These are phyloP conservation scores for Neoaliturus tenellus DNA, from an alignment of 2,888 invertebrate genomes.

Conservation along the genomic window DNA sequence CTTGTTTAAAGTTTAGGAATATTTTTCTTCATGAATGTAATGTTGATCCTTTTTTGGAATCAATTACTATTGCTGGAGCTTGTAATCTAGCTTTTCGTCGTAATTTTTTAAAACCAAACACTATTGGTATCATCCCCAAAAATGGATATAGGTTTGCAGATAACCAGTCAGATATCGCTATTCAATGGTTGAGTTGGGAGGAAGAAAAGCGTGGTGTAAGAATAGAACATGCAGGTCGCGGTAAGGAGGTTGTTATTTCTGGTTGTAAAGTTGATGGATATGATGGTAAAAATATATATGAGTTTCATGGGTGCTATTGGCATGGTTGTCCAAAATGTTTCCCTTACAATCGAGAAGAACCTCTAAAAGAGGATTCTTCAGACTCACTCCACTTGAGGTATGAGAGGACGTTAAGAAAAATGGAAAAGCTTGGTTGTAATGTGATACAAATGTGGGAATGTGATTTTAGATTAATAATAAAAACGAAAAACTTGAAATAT, in stretches of 20 bases:
- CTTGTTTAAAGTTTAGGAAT: constrained; percentile 67
- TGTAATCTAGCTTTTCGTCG: constrained; percentile 63
- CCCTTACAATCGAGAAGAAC: constrained; percentile 23
- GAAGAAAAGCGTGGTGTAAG: constrained; percentile 58
- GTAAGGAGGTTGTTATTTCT: constrained; percentile 58
- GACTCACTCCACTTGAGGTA: constrained; percentile 43
- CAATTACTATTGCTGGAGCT: constrained; percentile 65
- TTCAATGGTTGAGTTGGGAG: constrained; percentile 64
- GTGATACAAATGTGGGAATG: constrained; percentile 61
- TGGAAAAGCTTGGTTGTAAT: not conserved
- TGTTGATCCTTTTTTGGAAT: constrained; percentile 67
- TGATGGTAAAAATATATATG: constrained; percentile 58
- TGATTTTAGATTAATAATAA: constrained; percentile 33
- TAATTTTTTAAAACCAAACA: constrained; percentile 66
- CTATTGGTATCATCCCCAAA: constrained; percentile 67
- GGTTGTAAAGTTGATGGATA: constrained; percentile 61
- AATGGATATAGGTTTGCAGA: too few species aligned
- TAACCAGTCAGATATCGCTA: constrained; percentile 65
- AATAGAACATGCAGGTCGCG: constrained; percentile 63
- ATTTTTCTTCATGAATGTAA: constrained; percentile 62
- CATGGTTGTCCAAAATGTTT: constrained; percentile 60
- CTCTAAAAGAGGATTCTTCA: constrained; percentile 41
- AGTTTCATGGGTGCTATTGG: constrained; percentile 61
- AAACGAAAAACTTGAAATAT: not conserved
- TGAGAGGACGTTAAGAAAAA: constrained; percentile 48